Conservation (phyloP, 1,140 invertebrate genomes). For the Listronotus oregonensis region DNA sequence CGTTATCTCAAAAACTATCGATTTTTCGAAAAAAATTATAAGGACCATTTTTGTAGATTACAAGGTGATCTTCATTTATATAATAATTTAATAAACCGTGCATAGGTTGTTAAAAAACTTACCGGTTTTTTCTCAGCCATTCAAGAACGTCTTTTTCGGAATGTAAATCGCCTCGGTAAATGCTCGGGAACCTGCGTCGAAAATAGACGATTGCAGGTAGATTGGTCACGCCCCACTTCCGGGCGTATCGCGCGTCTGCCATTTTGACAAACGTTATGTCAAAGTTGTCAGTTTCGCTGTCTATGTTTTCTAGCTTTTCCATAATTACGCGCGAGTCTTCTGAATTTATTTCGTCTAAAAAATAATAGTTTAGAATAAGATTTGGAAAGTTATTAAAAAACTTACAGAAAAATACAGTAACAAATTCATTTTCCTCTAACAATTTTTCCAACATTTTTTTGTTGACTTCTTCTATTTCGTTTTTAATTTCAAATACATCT, state of each 20-base stretch:
- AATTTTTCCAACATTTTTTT: slow-evolving; percentile 93
- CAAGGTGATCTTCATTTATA: too few relatives aligned
- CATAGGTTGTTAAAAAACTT: neutral
- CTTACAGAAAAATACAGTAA: slow-evolving; percentile 96
- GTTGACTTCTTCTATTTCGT: slow-evolving; percentile 96
- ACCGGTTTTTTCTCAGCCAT: slow-evolving; percentile 88
- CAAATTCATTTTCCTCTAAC: slow-evolving; percentile 91
- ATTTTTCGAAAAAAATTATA: too few relatives aligned
- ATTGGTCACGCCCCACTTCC: slow-evolving; percentile 94
- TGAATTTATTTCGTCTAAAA: slow-evolving; percentile 77
- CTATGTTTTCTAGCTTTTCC: slow-evolving; percentile 87
- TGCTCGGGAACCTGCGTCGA: slow-evolving; percentile 90
- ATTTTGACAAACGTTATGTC: slow-evolving; percentile 96
- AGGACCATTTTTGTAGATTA: too few relatives aligned
- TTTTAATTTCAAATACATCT: slow-evolving; percentile 94
- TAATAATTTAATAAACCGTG: too few relatives aligned
- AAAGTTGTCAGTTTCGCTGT: slow-evolving; percentile 90
- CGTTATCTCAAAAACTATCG: too few relatives aligned
- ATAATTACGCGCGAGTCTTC: slow-evolving; percentile 79
- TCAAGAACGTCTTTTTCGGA: slow-evolving; percentile 88
- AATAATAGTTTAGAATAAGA: neutral
- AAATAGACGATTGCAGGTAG: slow-evolving; percentile 92
- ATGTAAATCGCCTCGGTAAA: slow-evolving; percentile 87
- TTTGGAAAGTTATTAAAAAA: slow-evolving; percentile 36
- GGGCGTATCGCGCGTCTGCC: slow-evolving; percentile 86